Conservation (phyloP, 2,113 vertebrate genomes). For the Physeter macrocephalus region DNA sequence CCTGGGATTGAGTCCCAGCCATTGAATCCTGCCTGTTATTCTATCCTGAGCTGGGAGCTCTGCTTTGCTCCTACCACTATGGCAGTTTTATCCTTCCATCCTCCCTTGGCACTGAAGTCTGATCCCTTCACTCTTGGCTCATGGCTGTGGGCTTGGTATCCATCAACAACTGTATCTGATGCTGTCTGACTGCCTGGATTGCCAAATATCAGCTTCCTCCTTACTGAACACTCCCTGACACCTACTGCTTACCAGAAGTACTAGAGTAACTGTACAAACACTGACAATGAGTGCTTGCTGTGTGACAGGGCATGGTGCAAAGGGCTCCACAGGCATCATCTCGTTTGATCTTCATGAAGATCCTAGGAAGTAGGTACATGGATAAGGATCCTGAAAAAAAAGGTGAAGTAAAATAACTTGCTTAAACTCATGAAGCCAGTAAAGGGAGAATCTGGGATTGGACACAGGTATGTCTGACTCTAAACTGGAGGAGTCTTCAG, state of each 20-base stretch:
- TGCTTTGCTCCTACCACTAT: not conserved
- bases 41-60: not conserved
- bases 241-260: not conserved
- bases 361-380: not conserved
- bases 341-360: not conserved
- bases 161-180: not conserved
- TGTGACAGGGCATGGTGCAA: accelerated
- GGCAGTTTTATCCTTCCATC: not conserved
- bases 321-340: too few relatives aligned
- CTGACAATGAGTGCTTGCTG: not conserved
- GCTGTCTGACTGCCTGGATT: not conserved
- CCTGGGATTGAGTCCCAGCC: not conserved
- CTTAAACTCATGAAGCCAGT: not conserved
- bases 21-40: not conserved
- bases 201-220: not conserved
- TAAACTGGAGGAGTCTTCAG: not conserved
- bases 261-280: not conserved
- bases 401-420: not conserved
- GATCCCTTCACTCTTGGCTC: not conserved
- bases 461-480: not conserved
- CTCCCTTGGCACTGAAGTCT: not conserved
- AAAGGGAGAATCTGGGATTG: not conserved
- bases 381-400: not conserved
- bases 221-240: not conserved
- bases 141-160: not conserved